Conservation (phyloP, 2,888 invertebrate species). For the Pseudoips prasinana region DNA sequence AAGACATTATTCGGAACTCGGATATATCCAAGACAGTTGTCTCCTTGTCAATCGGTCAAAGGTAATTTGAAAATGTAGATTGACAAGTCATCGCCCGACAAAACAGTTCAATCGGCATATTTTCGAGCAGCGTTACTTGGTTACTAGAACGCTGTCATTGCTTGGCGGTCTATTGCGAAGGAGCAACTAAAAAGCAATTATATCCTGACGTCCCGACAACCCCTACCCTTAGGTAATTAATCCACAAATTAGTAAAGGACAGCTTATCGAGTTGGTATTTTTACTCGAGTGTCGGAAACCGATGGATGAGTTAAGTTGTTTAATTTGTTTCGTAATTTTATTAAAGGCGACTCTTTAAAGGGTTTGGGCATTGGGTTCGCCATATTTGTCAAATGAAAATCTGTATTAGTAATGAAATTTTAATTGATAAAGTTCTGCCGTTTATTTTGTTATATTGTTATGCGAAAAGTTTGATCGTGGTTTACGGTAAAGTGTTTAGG, state of each 20-base stretch:
- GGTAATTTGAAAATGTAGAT: too few species aligned
- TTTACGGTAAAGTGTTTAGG: not conserved
- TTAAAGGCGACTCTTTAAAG: slow-evolving; percentile 32
- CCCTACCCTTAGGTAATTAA: slow-evolving; percentile 42
- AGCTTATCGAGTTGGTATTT: slow-evolving; percentile 42
- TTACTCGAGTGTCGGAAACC: slow-evolving; percentile 37
- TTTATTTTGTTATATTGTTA: slow-evolving; percentile 27
- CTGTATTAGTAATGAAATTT: slow-evolving; percentile 33
- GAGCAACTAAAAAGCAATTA: slow-evolving; percentile 44
- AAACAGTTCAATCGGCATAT: too few species aligned
- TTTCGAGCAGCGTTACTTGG: too few species aligned
- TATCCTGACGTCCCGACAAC: slow-evolving; percentile 30
- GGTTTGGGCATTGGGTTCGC: slow-evolving; percentile 19
- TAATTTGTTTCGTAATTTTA: slow-evolving; percentile 46
- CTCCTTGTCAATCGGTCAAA: too few species aligned
- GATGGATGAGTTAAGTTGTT: slow-evolving; percentile 38
- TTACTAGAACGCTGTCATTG: too few species aligned
- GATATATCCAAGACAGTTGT: too few species aligned
- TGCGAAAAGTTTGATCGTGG: slow-evolving; percentile 12
- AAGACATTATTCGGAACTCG: too few species aligned
- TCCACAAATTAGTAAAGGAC: slow-evolving; percentile 44
- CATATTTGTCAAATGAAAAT: slow-evolving; percentile 34
- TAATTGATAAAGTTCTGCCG: slow-evolving; percentile 31
- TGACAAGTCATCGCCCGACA: too few species aligned
- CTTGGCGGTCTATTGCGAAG: too few species aligned